Base-by-base conservation (phyloP, 2,113 vertebrate species). In the Clarias macrocephalus region DNA sequence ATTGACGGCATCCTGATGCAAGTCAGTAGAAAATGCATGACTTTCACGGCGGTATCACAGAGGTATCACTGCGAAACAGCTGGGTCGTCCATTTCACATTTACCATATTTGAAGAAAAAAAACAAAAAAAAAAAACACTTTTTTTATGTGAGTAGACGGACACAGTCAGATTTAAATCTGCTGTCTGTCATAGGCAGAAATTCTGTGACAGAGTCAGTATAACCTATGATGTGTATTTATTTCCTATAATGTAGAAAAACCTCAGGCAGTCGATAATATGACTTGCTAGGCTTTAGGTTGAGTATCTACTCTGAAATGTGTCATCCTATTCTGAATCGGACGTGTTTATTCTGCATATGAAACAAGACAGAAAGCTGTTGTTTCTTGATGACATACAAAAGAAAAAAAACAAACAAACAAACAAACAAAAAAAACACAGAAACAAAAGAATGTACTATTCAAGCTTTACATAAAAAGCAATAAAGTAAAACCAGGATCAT, bases 151-250 rank as follows among this genome's bases (percentile, higher is more conserved):
- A 93, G 91, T 94, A 93, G 91, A 92, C 88, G 88, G 92, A 90
- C 88, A 87, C 92, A 93, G 92, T 89, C 91, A 92, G 92, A 94
- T 92, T 93, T 95, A 93, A 90, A 85, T 86, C 54, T 91, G 88
- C 88, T 93, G 89, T 94, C 90, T 92, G 90, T 92, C 60, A 82
- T 93, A 92, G 92, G 91, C 91, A 89, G 85, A 91, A 90, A 90
- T 91, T 87, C 81, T 28, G 9, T 56, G 13, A 28, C 52, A 79
- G 89, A 92, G 90, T 89, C 90, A 91, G 92, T 95, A 94, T 93
- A 94, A 93, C 92, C 89, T 93, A 86, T 91, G 84, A 92, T 91
- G 93, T 92, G 90, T 91, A 88, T 93, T 90, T 93, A 91, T 93
- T 93, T 89, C 89, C 91, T 88, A 93, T 91, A 90, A 91, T 93